phyloP scores from a whole-genome alignment of 2,113 vertebrate species.

The Ardeotis arabs region DNA sequence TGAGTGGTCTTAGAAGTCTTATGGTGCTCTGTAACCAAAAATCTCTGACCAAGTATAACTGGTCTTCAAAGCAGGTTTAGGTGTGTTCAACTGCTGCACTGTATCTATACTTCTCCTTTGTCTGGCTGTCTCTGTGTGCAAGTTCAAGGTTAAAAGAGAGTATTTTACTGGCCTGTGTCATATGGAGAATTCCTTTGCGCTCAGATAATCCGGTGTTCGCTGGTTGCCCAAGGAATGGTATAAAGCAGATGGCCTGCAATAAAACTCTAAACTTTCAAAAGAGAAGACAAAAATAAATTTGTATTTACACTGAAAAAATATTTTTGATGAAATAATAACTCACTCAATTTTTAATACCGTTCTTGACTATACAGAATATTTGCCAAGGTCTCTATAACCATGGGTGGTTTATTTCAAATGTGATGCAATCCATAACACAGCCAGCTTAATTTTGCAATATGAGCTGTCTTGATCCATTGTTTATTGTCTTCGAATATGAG shows the following conservation, averaged over 20 bases:
- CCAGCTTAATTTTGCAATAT: conserved; percentile 23
- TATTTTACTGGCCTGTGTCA: neutral
- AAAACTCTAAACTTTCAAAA: neutral
- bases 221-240: neutral
- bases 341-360: neutral
- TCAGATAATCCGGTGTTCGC: neutral
- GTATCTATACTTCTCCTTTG: neutral
- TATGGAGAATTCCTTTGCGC: neutral
- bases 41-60: neutral
- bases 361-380: neutral
- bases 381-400: neutral
- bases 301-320: neutral
- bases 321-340: neutral
- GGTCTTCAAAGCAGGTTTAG: neutral
- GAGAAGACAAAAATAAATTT: neutral
- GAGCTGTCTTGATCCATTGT: conserved; percentile 21
- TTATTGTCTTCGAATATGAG: neutral
- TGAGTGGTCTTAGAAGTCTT: neutral
- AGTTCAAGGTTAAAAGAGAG: neutral
- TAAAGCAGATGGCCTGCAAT: neutral
- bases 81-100: neutral
- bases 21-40: neutral
- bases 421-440: neutral
- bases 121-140: neutral
- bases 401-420: conserved; percentile 3